Conservation (phyloP, 2,113 vertebrate species). For the Protobothrops mucrosquamatus region DNA sequence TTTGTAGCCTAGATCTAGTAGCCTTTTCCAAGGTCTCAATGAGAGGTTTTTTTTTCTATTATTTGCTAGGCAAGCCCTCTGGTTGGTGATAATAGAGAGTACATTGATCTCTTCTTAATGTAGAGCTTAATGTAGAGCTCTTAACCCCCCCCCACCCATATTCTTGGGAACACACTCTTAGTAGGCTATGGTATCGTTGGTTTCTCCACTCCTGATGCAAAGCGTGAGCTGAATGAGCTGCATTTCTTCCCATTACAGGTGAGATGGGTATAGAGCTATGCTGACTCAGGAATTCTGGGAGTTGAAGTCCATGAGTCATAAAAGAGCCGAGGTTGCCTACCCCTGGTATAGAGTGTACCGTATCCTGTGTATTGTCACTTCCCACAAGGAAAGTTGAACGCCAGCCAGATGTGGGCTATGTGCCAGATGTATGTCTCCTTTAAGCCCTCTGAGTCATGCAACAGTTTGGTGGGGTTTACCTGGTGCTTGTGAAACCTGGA, state of each 20-base stretch:
- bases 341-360: not conserved
- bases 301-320: too few relatives aligned
- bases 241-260: too few relatives aligned
- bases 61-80: not conserved
- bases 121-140: not conserved
- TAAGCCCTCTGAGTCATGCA: not conserved
- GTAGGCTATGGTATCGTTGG: not conserved
- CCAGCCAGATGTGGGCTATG: not conserved
- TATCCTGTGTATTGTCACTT: not conserved
- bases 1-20: not conserved
- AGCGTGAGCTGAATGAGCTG: not conserved
- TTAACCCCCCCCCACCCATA: not conserved
- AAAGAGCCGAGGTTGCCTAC: too few relatives aligned
- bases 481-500: not conserved
- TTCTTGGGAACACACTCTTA: not conserved
- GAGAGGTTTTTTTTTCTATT: not conserved
- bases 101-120: not conserved
- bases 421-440: not conserved
- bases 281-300: too few relatives aligned
- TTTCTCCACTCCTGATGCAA: not conserved
- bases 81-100: not conserved
- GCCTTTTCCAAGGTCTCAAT: not conserved
- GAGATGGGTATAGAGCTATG: not conserved
- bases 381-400: not conserved
- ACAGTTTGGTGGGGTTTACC: not conserved